These are phyloP conservation scores for Sinohyriopsis cumingii DNA, from an alignment of 2,888 invertebrate species.

Conservation along the genomic window DNA sequence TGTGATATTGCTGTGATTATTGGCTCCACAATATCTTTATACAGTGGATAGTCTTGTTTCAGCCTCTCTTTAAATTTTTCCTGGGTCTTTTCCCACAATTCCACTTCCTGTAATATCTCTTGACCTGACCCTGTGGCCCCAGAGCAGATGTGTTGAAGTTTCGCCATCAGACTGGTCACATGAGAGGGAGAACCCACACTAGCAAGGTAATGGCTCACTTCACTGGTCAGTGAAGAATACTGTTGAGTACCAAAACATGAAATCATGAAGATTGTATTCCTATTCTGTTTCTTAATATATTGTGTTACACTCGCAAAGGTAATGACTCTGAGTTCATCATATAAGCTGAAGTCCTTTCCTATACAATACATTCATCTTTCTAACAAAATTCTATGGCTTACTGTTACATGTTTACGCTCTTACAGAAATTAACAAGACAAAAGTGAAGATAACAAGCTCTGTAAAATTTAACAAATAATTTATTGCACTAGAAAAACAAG, in stretches of 20 bases:
- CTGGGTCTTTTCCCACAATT: constrained; percentile 56
- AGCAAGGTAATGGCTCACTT: constrained; percentile 45
- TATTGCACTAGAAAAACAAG: too few relatives aligned
- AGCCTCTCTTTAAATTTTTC: constrained; percentile 53
- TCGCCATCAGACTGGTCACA: constrained; percentile 39
- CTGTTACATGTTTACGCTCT: too few relatives aligned
- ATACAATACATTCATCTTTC: neutral
- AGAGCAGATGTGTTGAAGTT: constrained; percentile 22
- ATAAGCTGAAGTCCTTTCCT: neutral
- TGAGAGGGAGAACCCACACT: constrained; percentile 40
- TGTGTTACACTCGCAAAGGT: too few relatives aligned
- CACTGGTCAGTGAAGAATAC: constrained; percentile 50
- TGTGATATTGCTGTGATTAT: constrained; percentile 81
- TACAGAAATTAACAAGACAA: too few relatives aligned
- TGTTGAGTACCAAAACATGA: constrained; percentile 17
- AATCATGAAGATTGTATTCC: too few relatives aligned
- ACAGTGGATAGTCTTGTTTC: constrained; percentile 74
- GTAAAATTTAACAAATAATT: too few relatives aligned
- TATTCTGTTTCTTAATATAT: too few relatives aligned
- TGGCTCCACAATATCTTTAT: constrained; percentile 85
- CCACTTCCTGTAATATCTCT: constrained; percentile 48
- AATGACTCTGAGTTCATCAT: neutral
- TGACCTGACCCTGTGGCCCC: constrained; percentile 11
- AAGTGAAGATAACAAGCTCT: too few relatives aligned
- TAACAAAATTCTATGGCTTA: too few relatives aligned